phyloP scores from a whole-genome alignment of 2,888 invertebrate species.

The Laspeyria flexula region DNA sequence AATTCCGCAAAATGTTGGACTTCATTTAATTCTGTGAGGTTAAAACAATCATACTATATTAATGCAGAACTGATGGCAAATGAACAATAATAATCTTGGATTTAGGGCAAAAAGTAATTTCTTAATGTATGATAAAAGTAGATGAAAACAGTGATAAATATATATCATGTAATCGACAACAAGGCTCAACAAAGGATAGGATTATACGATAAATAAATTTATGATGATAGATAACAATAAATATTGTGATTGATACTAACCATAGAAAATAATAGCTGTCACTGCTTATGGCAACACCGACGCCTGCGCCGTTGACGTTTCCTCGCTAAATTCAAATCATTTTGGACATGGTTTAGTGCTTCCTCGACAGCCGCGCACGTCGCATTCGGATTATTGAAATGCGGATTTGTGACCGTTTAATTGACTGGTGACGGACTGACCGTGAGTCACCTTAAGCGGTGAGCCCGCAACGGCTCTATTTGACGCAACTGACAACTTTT shows the following conservation, averaged over 20 bases:
- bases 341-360: constrained; percentile 54
- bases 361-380: constrained; percentile 50
- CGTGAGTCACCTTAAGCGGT: constrained; percentile 22
- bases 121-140: too few relatives aligned
- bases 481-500: too few relatives aligned
- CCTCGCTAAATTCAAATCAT: constrained; percentile 59
- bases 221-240: background rate
- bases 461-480: too few relatives aligned
- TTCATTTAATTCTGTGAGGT: background rate
- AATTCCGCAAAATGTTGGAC: background rate
- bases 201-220: background rate
- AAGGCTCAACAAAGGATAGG: background rate
- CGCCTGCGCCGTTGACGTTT: constrained; percentile 53
- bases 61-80: too few relatives aligned
- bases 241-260: background rate
- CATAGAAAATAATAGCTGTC: constrained; percentile 20
- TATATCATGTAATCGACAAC: background rate
- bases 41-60: background rate
- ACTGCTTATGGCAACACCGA: constrained; percentile 33
- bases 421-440: constrained; percentile 35
- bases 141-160: background rate
- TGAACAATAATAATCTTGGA: too few relatives aligned
- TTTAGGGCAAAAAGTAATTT: too few relatives aligned
- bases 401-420: constrained; percentile 45
- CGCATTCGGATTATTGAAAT: constrained; percentile 45